Base-by-base conservation (phyloP, 2,113 vertebrate species). In the Ceratotherium simum region DNA sequence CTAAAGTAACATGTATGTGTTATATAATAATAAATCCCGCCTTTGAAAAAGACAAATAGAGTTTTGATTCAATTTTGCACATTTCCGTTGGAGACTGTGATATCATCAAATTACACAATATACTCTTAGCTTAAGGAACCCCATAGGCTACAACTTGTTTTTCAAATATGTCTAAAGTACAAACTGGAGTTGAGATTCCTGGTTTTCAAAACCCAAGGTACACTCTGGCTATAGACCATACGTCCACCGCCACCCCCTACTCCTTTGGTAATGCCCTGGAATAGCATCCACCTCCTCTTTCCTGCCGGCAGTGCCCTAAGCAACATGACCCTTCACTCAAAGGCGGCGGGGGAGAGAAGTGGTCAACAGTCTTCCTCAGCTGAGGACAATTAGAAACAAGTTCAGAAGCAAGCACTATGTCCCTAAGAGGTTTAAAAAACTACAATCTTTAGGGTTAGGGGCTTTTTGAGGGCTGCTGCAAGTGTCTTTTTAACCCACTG, bases 201-300 rank as follows among this genome's bases (percentile, higher is more conserved):
- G 8, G n/a, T 90, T 95, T 91, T 93, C 73, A 92, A 93, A 96
- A 89, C 58, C 60, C 54, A 84, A 72, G 65, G 33, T 46, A 58
- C 10, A 18, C 10, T 89, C 46, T 82, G 80, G 62, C 54, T 86
- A 51, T 3, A 83, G 12, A 60, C 29, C 33, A 27, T 67, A 79
- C 79, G 58, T 78, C 67, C 83, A 87, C 11, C 60, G 78, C 62
- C 27, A 91, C 48, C 67, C 86, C 33, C 54, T 95, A 33, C 48
- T 91, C 27, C 25, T 95, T 76, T 72, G 39, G 33, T 78, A 82
- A 87, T 85, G 39, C n/a, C 33, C 12, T 48, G 29, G 13, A 51
- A 64, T 9, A 89, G 64, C 48, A 76, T 17, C 64, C 8, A 76
- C 42, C 73, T 93, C 82, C 67, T 89, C 67, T 89, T 92, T 83